Evolutionary conservation across 2,797 vertebrate genomes (phyloP), one percentile per base, ranked within the genome.

Genomic region (Sphaeramia orbicularis): DNA sequence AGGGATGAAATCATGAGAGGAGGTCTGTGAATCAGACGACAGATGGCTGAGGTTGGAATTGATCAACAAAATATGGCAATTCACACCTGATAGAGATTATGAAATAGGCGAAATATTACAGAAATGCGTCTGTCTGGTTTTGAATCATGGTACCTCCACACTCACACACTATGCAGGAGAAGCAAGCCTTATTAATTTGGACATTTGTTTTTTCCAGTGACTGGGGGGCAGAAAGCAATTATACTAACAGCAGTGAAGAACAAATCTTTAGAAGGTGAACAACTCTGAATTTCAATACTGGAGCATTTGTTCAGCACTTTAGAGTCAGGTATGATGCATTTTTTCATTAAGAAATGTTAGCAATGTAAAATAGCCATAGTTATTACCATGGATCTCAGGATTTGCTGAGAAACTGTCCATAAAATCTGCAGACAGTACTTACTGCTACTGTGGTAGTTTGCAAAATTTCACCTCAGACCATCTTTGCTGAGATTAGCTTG

Each of bases 251-350:
- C 78, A 77, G 63, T 72, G 75, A 80, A 66, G 56, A 85, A 74
- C 76, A 86, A 76, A 76, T 78, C 69, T 82, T 84, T 76, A 73
- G 60, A 86, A 83, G 80, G 73, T 80, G 74, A 83, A 81, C 80
- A 80, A 81, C 56, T 57, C 59, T 54, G 64, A 67, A 77, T 83
- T 88, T 88, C 37, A 83, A 76, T 71, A 72, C 49, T 84, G 45
- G 49, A 71, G 80, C 76, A 76, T 71, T 62, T 75, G n/a, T 55
- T 73, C 42, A 61, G 54, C 13, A 72, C 27, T 68, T 35, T 51
- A 44, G 43, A 76, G 52, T 44, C 10, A 18, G 19, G 42, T 74
- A 13, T 47, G 72, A 59, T 59, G 65, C 18, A 21, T 66, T 58
- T 82, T 40, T 64, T 51, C 9, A 69, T 66, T 62, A 63, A 27